These are phyloP conservation scores for Edolisoma coerulescens DNA, from an alignment of 2,113 vertebrate species.

Conservation along the genomic window DNA sequence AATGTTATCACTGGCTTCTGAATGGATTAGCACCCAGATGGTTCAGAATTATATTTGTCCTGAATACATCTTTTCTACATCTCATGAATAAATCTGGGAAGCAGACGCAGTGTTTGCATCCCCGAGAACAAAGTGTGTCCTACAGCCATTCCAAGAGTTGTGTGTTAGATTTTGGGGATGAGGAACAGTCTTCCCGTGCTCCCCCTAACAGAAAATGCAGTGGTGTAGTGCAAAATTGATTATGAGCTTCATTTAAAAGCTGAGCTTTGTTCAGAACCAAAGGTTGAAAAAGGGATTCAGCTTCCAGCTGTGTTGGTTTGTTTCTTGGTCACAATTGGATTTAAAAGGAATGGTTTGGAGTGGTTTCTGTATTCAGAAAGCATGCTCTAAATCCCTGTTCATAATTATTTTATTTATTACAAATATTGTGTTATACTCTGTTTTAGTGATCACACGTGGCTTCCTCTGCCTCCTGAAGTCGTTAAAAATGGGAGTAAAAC, in stretches of 20 bases:
- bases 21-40: not conserved
- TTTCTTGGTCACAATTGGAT: not conserved
- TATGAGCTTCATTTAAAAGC: not conserved
- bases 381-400: not conserved
- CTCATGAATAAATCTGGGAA: conserved; percentile 35
- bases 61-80: conserved; percentile 34
- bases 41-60: conserved; percentile 6
- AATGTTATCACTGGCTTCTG: not conserved
- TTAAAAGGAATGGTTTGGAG: not conserved
- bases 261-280: not conserved
- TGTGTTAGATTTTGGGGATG: not conserved
- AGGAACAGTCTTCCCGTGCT: not conserved
- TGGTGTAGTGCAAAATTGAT: not conserved
- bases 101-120: not conserved
- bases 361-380: not conserved
- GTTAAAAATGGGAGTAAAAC: not conserved
- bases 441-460: not conserved
- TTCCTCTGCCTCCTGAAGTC: not conserved
- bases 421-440: not conserved
- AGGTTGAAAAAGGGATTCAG: not conserved
- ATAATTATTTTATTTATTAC: not conserved
- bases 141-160: not conserved
- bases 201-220: not conserved
- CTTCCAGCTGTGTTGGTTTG: not conserved
- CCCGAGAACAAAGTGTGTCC: not conserved